Evolutionary conservation across 2,888 invertebrate genomes (phyloP).

Genomic region (Actias luna): DNA sequence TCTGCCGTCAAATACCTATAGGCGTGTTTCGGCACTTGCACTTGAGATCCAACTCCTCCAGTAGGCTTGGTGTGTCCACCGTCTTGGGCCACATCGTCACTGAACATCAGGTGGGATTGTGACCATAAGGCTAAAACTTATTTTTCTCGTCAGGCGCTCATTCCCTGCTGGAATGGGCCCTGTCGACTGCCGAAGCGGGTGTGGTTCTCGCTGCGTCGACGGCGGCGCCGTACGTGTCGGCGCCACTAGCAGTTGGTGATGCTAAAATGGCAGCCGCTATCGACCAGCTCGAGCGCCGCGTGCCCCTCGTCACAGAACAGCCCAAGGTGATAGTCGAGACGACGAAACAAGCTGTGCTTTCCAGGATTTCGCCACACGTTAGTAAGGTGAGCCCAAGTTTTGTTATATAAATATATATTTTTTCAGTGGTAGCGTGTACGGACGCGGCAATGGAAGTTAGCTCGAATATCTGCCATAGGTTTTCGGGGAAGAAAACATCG

Average conservation of each 20-base stretch:
- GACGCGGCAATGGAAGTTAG: too few relatives aligned
- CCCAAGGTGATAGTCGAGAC: constrained; percentile 82
- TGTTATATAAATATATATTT: not conserved
- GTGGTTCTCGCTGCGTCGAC: constrained; percentile 83
- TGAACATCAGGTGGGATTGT: too few relatives aligned
- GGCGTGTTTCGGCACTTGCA: too few relatives aligned
- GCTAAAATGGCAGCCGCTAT: constrained; percentile 85
- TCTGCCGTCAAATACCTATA: too few relatives aligned
- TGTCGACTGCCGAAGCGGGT: constrained; percentile 85
- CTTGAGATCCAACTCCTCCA: too few relatives aligned
- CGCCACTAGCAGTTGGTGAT: constrained; percentile 80
- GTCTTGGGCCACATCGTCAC: too few relatives aligned
- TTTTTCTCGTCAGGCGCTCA: constrained; percentile 74
- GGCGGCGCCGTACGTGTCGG: constrained; percentile 82
- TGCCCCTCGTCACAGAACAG: constrained; percentile 85
- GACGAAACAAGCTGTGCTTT: constrained; percentile 82
- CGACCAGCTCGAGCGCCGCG: constrained; percentile 83
- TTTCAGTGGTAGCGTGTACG: too few relatives aligned
- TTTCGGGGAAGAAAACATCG: too few relatives aligned
- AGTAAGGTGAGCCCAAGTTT: constrained; percentile 61
- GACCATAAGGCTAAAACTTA: too few relatives aligned
- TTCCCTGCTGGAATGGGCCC: constrained; percentile 85
- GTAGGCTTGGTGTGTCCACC: too few relatives aligned
- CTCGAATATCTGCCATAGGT: too few relatives aligned
- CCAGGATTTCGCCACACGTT: constrained; percentile 79